Evolutionary conservation across 2,888 invertebrate genomes (phyloP).

Genomic region (Campoplex nolae): DNA sequence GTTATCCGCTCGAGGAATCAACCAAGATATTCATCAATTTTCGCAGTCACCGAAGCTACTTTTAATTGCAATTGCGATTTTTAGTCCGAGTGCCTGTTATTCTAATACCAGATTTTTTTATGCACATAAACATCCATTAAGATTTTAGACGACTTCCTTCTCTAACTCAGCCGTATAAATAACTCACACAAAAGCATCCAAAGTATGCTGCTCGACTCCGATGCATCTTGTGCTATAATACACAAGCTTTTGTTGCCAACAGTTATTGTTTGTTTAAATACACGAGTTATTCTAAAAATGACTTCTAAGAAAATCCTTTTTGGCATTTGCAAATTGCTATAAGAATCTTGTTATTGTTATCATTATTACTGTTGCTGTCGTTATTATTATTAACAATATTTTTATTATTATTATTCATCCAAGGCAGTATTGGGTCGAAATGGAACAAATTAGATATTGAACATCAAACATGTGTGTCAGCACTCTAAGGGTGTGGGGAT

Average conservation of each 20-base stretch:
- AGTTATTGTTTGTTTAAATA: not conserved
- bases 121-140: not conserved
- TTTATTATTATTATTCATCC: not conserved
- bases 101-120: not conserved
- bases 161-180: not conserved
- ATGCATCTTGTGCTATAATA: not conserved
- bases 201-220: not conserved
- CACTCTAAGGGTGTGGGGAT: not conserved
- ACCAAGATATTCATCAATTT: constrained; percentile 14
- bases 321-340: not conserved
- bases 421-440: not conserved
- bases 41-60: not conserved
- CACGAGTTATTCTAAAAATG: not conserved
- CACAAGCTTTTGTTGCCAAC: constrained; percentile 4
- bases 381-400: too few species aligned
- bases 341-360: not conserved
- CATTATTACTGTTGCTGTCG: too few species aligned
- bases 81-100: not conserved
- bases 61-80: not conserved
- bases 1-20: not conserved
- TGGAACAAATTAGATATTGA: not conserved
- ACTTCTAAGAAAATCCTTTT: not conserved
- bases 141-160: not conserved
- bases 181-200: not conserved
- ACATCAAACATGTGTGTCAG: not conserved